Base-by-base conservation (phyloP, 2,888 invertebrate genomes). In the Hypolimnas misippus region DNA sequence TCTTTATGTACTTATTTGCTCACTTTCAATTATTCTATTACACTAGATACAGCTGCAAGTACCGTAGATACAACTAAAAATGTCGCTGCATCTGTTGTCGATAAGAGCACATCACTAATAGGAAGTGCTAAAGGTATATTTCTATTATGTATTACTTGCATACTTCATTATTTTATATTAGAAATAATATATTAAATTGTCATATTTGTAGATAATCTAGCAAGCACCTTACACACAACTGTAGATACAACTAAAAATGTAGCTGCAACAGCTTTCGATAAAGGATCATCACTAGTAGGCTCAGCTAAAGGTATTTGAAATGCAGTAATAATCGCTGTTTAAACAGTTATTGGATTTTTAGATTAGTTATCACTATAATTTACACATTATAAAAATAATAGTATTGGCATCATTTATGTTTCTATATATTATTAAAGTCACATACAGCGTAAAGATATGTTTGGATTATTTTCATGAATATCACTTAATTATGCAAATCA, bases 1-100 rank as follows among this genome's bases (percentile, higher is more conserved):
- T 21, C 7, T 17, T 42, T 8, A 10, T 21, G 12, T 21, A 10
- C n/a, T 8, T 6, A 14, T 5, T 25, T 46, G 38, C 38, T 46
- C 10, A 46, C 7, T 21, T 6, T 16, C 5, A 19, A 46, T n/a
- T 46, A 25, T 46, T 25, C 21, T n/a, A 46, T 46, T 46, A 7
- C 19, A 46, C 70, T 84, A 85, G 83, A 85, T 74, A 78, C 78
- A 14, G 80, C 83, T 72, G 73, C 80, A 67, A 80, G 64, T 69
- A 79, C 83, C 54, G 75, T 84, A 72, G 83, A 84, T 63, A 72
- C 78, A n/a, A 83, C 85, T 29, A 86, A 80, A 70, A 78, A 73
- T 54, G 77, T 76, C 7, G 79, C 86, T 21, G 70, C 77, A 17
- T 76, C 79, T 17, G 79, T 79, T 51, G 72, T 77, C 57, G 82